Percentiles rank a stretch among this genome's conserved stretches.
These are phyloP conservation scores for Pseudorasbora parva DNA, from an alignment of 2,113 vertebrate species.

Conservation along the genomic window DNA sequence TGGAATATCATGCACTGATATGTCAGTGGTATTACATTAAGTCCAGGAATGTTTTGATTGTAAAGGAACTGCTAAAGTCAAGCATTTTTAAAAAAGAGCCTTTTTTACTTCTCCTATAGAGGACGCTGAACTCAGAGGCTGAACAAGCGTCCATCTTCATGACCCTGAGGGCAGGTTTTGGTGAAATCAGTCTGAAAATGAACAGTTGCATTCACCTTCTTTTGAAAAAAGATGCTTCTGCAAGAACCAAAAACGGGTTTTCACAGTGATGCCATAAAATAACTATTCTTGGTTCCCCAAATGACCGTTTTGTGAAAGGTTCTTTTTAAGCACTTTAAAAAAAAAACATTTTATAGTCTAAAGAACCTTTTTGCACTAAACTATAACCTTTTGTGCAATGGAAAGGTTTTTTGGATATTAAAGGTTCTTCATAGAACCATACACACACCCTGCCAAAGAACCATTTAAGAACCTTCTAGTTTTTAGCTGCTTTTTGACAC, in stretches of 20 bases:
- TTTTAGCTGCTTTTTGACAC: background rate
- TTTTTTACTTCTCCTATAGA: background rate
- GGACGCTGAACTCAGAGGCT: background rate
- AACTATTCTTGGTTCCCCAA: no score
- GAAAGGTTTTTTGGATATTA: no score
- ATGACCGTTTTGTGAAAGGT: no score
- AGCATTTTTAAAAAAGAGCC: background rate
- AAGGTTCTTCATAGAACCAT: no score
- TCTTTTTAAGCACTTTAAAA: no score
- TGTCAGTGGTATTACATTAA: background rate
- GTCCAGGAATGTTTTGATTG: background rate
- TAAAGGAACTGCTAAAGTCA: background rate
- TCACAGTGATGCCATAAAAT: no score
- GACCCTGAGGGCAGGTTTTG: conserved; percentile 16
- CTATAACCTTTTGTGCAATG: no score
- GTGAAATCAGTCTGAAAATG: background rate
- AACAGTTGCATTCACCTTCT: conserved; percentile 24
- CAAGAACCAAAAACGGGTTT: no score
- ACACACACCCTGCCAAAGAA: no score
- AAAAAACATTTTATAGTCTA: no score
- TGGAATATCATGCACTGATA: background rate
- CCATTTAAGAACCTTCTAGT: no score
- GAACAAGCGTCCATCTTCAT: background rate
- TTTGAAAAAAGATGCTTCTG: background rate
- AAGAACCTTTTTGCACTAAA: no score